Evolutionary conservation across 1,140 invertebrate genomes (phyloP).

Genomic region (Laodelphax striatellus): DNA sequence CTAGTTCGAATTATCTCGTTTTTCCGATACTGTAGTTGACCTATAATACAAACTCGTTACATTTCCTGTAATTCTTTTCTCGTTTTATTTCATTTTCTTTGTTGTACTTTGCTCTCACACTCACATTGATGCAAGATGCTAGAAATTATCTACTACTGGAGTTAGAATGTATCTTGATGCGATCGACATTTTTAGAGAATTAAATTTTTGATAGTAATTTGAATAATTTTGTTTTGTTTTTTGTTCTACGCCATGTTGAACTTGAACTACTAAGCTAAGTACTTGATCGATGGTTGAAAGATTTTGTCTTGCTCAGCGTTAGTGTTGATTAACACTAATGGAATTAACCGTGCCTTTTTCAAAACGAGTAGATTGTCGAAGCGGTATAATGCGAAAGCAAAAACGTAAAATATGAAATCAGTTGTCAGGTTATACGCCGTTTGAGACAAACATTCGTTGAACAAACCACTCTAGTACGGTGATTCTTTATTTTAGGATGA

Average conservation of each 20-base stretch:
- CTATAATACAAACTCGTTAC: neutral
- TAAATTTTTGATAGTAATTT: neutral
- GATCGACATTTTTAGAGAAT: conserved; percentile 23
- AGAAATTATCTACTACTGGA: conserved; percentile 17
- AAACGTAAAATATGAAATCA: no score
- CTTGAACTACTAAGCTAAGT: neutral
- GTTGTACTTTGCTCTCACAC: neutral
- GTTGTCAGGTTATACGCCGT: neutral
- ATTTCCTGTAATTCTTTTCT: neutral
- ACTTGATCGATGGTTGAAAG: neutral
- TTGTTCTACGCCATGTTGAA: no score
- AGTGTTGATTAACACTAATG: neutral
- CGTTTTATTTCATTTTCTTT: neutral
- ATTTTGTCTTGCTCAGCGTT: neutral
- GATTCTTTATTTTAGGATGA: no score
- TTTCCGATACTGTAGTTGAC: neutral
- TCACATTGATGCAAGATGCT: conserved; percentile 7
- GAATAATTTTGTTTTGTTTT: no score
- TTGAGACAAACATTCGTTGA: no score
- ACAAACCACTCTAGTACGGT: no score
- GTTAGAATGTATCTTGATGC: conserved; percentile 24
- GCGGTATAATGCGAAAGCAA: neutral
- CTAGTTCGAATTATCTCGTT: neutral
- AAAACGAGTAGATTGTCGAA: neutral
- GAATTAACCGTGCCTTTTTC: neutral